Conservation (phyloP, 2,113 vertebrate species). For the Cephalopterus ornatus region DNA sequence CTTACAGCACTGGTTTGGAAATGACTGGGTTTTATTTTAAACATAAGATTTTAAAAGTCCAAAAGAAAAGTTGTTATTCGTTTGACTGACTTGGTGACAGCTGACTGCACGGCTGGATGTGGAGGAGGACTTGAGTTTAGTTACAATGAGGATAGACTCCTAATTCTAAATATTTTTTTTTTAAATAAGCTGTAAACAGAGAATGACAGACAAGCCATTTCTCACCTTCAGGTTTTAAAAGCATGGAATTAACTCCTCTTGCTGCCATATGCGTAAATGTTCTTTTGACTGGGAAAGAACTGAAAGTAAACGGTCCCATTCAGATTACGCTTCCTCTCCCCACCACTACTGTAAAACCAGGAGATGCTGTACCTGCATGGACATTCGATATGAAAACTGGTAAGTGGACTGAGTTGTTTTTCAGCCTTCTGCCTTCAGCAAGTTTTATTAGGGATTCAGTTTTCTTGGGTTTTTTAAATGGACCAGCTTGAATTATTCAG, state of each 20-base stretch:
- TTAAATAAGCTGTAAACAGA: background rate
- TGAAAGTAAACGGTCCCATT: conserved; percentile 85
- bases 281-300: conserved; percentile 78
- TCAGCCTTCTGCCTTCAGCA: no score
- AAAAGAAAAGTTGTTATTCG: background rate
- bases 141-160: background rate
- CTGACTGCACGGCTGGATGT: background rate
- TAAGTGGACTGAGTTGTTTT: conserved; percentile 59
- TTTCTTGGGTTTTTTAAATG: background rate
- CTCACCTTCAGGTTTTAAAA: conserved; percentile 77
- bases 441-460: background rate
- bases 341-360: conserved; percentile 63
- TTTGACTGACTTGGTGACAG: background rate
- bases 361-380: conserved; percentile 87
- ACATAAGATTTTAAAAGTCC: background rate
- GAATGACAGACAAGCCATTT: background rate
- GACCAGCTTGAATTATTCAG: background rate
- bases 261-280: conserved; percentile 84
- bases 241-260: conserved; percentile 81
- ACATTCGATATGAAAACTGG: conserved; percentile 86
- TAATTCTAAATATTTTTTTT: background rate
- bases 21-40: background rate
- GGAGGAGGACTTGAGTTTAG: background rate
- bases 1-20: background rate
- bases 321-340: conserved; percentile 86